Evolutionary conservation across 2,888 invertebrate species (phyloP).

Genomic region (Stomorhina lunata): DNA sequence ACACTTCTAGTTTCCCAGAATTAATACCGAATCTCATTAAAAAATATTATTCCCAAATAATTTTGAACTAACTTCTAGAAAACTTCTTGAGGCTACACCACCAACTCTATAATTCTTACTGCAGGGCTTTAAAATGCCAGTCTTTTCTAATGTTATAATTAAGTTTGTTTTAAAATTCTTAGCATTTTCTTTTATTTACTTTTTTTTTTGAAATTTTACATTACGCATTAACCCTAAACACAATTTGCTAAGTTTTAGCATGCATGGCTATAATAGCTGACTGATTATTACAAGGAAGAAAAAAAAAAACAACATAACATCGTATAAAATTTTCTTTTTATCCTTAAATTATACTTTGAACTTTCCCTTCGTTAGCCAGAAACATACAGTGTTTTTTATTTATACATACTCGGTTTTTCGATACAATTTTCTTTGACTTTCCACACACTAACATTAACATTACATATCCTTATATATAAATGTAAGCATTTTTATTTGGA

Average conservation of each 20-base stretch:
- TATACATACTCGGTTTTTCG: not conserved
- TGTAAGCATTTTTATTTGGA: not conserved
- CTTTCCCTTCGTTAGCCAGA: conserved; percentile 8
- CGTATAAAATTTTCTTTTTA: not conserved
- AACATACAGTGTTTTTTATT: not conserved
- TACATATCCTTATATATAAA: not conserved
- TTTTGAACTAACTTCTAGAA: not conserved
- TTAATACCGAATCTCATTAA: no score
- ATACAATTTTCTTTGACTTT: conserved; percentile 5
- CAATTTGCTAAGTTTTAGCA: not conserved
- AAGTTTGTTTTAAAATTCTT: conserved; percentile 14
- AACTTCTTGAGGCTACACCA: conserved; percentile 31
- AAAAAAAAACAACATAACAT: not conserved
- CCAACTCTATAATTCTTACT: conserved; percentile 24
- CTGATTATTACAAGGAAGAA: not conserved
- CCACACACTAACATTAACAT: not conserved
- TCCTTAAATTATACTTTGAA: conserved; percentile 40
- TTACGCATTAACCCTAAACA: not conserved
- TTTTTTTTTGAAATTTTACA: not conserved
- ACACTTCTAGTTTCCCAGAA: no score
- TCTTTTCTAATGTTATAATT: conserved; percentile 23
- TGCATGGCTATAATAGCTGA: not conserved
- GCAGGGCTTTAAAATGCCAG: conserved; percentile 1
- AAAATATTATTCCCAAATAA: not conserved
- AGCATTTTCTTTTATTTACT: not conserved